Base-by-base conservation (phyloP, 2,797 vertebrate genomes). In the Darevskia mixta region DNA sequence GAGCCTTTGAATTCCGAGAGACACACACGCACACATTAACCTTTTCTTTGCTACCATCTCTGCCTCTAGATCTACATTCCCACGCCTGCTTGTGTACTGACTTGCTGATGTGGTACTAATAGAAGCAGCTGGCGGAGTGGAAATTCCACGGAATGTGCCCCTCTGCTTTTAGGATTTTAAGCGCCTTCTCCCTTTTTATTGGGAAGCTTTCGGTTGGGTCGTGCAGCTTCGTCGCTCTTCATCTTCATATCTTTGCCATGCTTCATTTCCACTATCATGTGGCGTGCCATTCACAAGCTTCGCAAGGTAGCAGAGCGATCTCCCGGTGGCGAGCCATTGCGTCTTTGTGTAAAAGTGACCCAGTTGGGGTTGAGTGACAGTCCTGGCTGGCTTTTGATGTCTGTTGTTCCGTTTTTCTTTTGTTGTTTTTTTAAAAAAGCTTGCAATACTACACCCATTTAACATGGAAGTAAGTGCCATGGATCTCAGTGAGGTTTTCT, bases 241-340 rank as follows among this genome's bases (percentile, higher is more conserved):
- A 96, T 97, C 97, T 95, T 96, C 95, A 94, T 92, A 6, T 95
- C 91, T 93, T 85, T 95, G 58, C 94, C 88, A 94, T 91, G 95
- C 96, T 96, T 97, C 96, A 96, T 97, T 97, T 96, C 92, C 95
- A 95, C 93, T 83, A 94, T 96, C 92, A 93, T 94, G 92, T 92
- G 80, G 94, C 49, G 11, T 97, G 95, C 96, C 96, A 95, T 94
- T 97, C 95, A 91, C 93, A 94, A 95, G 96, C 92, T 94, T 96
- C 94, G 87, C 93, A 66, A 95, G 96, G 95, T 95, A 43, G 90
- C 93, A 95, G 92, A 0, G 89, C 90, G 92, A 86, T 90, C 95
- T 96, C 89, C 23, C 82, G 49, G 49, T 55, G 49, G 92, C 93
- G 95, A 95, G 91, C 95, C 96, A 83, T 89, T 91, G 88, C 85